Evolutionary conservation across 1,140 invertebrate species (phyloP), one percentile per base, ranked within the genome.

Genomic region (Zaprionus gabonicus): DNA sequence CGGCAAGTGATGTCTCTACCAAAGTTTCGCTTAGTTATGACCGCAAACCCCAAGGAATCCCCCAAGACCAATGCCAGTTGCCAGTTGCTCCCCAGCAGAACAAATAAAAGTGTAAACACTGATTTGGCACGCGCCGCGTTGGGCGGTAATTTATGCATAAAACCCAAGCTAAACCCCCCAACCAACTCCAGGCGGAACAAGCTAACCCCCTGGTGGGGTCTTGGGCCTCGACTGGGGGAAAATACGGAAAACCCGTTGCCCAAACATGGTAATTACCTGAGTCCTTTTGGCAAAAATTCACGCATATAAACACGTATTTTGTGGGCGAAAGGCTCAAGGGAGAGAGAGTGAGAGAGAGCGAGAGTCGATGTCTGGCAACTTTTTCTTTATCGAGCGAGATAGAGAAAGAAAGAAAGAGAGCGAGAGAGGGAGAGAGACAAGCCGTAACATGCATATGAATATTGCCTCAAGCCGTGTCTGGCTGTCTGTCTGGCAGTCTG

Each of bases 21-120:
- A 74, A 66, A 55, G 53, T 70, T 65, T 46, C 41, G 12, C n/a
- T 71, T 71, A 71, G 73, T 65, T 76, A 71, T 76, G 74, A 71
- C 34, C 69, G 36, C 62, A 65, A 17, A 25, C n/a, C 58, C 66
- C 57, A 74, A 69, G 46, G 46, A 55, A 60, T 55, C 36, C 46
- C 58, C 66, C 51, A 63, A 62, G 36, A 56, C 64, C 66, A 56
- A 56, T 51, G 38, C 49, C 51, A 4, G 27, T 13, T 23, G 23
- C 38, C 12, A 58, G 31, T 65, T 23, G 23, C 28, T 28, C 49
- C 34, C 44, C 56, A 41, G 49, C 57, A 70, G 58, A 74, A 53
- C 81, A 82, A 90, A 91, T 90, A 88, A 88, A 90, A 90, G 76
- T 90, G 81, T 91, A 90, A 88, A 91, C 85, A 82, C 85, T 90